Evolutionary conservation across 2,888 invertebrate species (phyloP), one percentile per base, ranked within the genome.

Genomic region (Drosophila tripunctata): DNA sequence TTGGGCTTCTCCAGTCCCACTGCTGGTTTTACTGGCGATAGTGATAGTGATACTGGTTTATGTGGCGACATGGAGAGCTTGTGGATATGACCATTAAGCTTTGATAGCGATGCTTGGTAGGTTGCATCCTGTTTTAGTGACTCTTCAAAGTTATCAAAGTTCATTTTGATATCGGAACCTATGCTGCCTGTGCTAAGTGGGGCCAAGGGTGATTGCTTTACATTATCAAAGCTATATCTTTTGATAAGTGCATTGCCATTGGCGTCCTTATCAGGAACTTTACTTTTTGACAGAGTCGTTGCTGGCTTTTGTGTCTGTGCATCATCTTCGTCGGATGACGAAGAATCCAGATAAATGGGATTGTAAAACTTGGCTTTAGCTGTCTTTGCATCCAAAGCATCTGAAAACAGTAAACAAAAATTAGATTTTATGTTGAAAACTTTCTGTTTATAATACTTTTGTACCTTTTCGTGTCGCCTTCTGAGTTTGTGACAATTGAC

Each of bases 281-380:
- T 61, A 8, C 21, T 56, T 35, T 51, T 67, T 14, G 45, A 3
- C n/a, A 19, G 7, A 3, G 35, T 19, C 2, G 15, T 5, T n/a
- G 27, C 7, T n/a, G 40, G 33, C 7, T 17, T 50, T 17, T 57
- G 58, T n/a, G 24, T 66, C 27, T 51, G 44, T 0, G 17, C 14
- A 8, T 40, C 38, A 31, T 71, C 81, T 44, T 89, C 90, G n/a
- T 88, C 89, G 4, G 89, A 84, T 15, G 88, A 89, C 0, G 89
- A 89, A 6, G 89, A 88, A 61, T 89, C 89, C 22, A 90, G 64
- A 64, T 88, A 90, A 14, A 90, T 89, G 7, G 90, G 89, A 62
- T 89, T 90, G 33, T 76, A 78, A 6, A 72, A 65, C 44, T 78
- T 81, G 41, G 48, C 45, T 4, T 61, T 61, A 14, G 70, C 17